Conservation (phyloP, 2,797 vertebrate genomes). For the Phalloptychus januarius region DNA sequence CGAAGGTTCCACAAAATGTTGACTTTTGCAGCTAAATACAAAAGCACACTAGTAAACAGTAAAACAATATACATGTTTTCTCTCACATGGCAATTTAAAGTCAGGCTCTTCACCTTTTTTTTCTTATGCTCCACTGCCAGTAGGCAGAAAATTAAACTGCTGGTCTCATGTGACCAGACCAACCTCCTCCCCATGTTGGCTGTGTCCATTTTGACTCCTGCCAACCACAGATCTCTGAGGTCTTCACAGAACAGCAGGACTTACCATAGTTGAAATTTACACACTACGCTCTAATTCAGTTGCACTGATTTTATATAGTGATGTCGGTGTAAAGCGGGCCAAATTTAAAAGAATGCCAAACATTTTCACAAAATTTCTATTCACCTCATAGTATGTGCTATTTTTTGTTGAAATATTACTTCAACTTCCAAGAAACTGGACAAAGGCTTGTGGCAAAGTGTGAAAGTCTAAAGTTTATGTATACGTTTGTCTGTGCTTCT, state of each 20-base stretch:
- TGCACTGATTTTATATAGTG: not conserved
- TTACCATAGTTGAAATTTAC: not conserved
- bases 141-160: no score
- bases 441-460: not conserved
- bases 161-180: no score
- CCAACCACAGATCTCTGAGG: not conserved
- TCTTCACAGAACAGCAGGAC: not conserved
- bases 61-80: not conserved
- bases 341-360: not conserved
- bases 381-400: not conserved
- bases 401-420: not conserved
- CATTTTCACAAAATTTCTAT: not conserved
- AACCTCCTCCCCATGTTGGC: no score
- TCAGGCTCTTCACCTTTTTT: no score
- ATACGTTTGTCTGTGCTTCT: not conserved
- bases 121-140: no score
- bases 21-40: not conserved
- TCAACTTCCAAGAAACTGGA: not conserved
- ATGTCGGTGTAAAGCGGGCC: not conserved
- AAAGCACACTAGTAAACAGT: not conserved
- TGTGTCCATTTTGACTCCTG: no score
- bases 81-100: not conserved
- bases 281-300: not conserved
- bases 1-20: not conserved
- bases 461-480: not conserved